Conservation (phyloP, 2,113 vertebrate genomes). For the Vidua chalybeata region DNA sequence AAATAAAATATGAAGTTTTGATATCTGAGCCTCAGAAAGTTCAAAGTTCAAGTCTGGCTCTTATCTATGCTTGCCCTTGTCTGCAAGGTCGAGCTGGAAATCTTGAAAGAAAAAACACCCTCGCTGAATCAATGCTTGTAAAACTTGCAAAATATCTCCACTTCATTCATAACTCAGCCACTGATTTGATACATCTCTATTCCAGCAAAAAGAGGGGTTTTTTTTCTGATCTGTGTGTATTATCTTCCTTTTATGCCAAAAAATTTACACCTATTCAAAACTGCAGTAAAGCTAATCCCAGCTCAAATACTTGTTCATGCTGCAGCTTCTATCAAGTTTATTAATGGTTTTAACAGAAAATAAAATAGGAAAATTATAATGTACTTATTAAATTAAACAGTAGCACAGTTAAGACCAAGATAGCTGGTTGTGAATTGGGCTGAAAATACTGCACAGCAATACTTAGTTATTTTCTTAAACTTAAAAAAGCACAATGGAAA, state of each 20-base stretch:
- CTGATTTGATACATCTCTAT: neutral
- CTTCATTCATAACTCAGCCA: neutral
- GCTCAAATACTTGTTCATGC: neutral
- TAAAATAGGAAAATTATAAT: neutral
- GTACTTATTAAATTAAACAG: neutral
- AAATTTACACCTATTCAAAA: neutral
- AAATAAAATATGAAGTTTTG: conserved; percentile 25
- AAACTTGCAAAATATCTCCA: neutral
- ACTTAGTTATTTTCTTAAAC: neutral
- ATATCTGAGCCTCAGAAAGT: conserved; percentile 5
- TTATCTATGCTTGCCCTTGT: neutral
- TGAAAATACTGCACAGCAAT: neutral
- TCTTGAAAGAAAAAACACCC: neutral
- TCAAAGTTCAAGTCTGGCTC: conserved; percentile 24
- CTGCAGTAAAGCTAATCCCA: neutral
- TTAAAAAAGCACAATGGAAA: neutral
- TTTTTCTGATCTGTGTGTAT: neutral
- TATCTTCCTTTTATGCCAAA: neutral
- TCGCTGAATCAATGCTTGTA: neutral
- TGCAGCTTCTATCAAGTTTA: neutral
- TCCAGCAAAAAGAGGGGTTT: neutral
- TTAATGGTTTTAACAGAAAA: neutral
- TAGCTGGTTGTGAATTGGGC: neutral
- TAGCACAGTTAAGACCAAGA: neutral
- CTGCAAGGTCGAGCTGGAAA: conserved; percentile 4